Base-by-base conservation (phyloP, 2,113 vertebrate species). In the Hippocampus barbouri region DNA sequence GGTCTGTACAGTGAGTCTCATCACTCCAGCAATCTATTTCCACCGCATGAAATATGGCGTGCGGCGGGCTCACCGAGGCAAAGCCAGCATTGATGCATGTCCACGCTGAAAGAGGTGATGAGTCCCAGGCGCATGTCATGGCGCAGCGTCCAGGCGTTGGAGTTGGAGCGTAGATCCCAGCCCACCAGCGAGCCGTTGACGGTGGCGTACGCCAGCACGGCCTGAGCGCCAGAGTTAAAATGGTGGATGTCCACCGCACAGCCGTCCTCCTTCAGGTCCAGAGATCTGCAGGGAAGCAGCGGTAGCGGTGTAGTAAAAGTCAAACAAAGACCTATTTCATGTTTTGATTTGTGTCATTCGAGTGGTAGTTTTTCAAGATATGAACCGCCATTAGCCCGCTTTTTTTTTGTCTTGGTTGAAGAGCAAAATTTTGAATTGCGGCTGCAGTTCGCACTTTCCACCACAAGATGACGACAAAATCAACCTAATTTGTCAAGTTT, bases 71-170 rank as follows among this genome's bases (percentile, higher is more conserved):
- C n/a, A 99, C 97, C 97, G 1, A 99, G 93, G 86, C 97, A 98
- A 30, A 99, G 93, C 97, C 97, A 99, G 89, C 97, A 99, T 5
- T 98, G 97, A 87, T 97, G 96, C 90, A 96, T 94, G 84, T 99
- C 97, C 78, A 99, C 96, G 49, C 93, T 95, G 85, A 99, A 98
- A 18, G 96, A 98, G 1, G 97, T 99, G 87, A 98, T 98, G 84
- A 99, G 96, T 12, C 97, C 97, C 0, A 96, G 91, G 23, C 95
- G 94, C 59, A 99, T 89, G 77, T 99, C 97, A 2, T 99, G 97
- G 30, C 94, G 95, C 1, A 99, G 86, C 0, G 93, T 94, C 97
- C 97, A 99, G 2, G 97, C 96, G 0, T 95, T 97, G 87, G 89
- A 91, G 74, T 93, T 93, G 45, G 94, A 94, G 57, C 97, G 90